Conservation (phyloP, 2,797 vertebrate species). For the Mycteria americana region DNA sequence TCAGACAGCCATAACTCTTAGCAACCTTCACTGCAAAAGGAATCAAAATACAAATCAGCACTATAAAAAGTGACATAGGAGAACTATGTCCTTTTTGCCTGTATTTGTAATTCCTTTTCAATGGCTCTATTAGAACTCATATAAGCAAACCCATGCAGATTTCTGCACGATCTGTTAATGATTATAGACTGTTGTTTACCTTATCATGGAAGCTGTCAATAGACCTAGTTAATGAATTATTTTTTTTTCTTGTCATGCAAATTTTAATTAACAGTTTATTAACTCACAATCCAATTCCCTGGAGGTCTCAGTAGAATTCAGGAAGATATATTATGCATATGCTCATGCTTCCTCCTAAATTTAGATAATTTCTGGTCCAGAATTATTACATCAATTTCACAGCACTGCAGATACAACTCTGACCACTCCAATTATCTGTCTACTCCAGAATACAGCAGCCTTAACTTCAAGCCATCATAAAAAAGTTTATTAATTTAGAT, state of each 20-base stretch:
- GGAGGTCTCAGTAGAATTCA: background rate
- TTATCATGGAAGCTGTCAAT: constrained; percentile 49
- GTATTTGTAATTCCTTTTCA: background rate
- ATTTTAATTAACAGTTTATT: constrained; percentile 60
- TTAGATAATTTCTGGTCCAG: constrained; percentile 16
- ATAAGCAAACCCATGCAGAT: background rate
- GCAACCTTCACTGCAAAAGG: constrained; percentile 40
- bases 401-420: constrained; percentile 1
- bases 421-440: constrained; percentile 47
- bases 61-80: constrained; percentile 29
- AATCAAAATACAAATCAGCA: constrained; percentile 63
- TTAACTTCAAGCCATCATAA: constrained; percentile 1
- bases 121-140: background rate
- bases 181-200: constrained; percentile 38
- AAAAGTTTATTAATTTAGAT: constrained; percentile 60
- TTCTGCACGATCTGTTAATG: background rate
- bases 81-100: background rate
- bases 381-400: constrained; percentile 35
- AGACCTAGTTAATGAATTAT: background rate
- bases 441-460: background rate
- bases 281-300: background rate
- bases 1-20: constrained; percentile 47
- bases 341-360: constrained; percentile 8
- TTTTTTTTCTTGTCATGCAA: background rate
- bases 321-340: background rate